These are phyloP conservation scores for Eufriesea mexicana DNA, from an alignment of 1,140 invertebrate genomes.

Conservation along the genomic window DNA sequence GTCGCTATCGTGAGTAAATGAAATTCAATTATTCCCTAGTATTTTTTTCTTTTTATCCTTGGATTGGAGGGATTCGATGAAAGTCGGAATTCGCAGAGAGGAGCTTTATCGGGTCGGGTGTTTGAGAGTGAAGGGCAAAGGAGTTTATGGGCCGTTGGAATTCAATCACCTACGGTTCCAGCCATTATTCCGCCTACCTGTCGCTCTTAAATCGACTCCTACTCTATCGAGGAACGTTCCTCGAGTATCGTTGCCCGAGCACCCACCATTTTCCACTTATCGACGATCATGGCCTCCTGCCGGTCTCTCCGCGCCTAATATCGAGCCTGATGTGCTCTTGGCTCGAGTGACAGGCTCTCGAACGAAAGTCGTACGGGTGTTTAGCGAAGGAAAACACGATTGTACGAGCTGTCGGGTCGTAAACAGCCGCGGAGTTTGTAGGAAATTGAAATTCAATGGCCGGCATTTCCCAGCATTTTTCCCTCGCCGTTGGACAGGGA, in stretches of 20 bases:
- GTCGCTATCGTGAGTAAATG: too few relatives aligned
- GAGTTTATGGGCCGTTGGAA: slow-evolving; percentile 3
- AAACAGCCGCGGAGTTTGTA: neutral
- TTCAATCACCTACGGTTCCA: slow-evolving; percentile 14
- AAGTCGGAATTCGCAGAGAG: neutral
- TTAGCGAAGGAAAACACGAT: neutral
- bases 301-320: neutral
- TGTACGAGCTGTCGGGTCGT: neutral
- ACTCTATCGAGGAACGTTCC: neutral
- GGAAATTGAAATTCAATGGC: slow-evolving; percentile 25
- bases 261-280: neutral
- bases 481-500: too few relatives aligned
- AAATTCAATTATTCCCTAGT: too few relatives aligned
- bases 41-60: too few relatives aligned
- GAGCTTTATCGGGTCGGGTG: neutral
- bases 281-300: neutral
- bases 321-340: neutral
- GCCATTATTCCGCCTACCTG: slow-evolving; percentile 24
- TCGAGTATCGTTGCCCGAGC: neutral
- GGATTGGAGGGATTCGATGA: too few relatives aligned
- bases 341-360: neutral
- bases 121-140: neutral
- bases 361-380: neutral
- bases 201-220: slow-evolving; percentile 15
- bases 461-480: slow-evolving; percentile 10